These are phyloP conservation scores for Acromyrmex charruanus DNA, from an alignment of 1,140 invertebrate species.

Conservation along the genomic window DNA sequence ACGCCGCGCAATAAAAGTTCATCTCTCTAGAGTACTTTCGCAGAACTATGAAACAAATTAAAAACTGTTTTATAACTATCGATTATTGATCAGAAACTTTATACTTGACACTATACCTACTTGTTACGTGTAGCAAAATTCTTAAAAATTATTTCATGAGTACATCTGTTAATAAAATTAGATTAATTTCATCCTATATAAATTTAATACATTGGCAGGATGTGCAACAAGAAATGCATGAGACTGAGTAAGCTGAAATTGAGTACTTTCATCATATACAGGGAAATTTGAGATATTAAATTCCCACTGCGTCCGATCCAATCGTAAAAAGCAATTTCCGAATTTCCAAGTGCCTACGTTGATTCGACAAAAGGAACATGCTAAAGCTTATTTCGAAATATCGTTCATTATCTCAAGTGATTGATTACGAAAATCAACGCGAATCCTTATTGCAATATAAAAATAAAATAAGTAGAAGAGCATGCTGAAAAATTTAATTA, in stretches of 20 bases:
- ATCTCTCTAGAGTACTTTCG: constrained; percentile 44
- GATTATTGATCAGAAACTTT: constrained; percentile 36
- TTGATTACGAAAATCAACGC: not conserved
- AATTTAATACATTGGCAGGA: constrained; percentile 3
- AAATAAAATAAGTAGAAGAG: not conserved
- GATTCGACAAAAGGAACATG: constrained; percentile 29
- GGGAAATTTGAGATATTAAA: constrained; percentile 68
- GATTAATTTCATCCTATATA: not conserved
- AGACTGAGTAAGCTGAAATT: constrained; percentile 2
- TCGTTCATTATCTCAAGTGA: constrained; percentile 7
- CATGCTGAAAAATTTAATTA: not conserved
- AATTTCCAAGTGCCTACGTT: constrained; percentile 68
- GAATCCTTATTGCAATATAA: constrained; percentile 7
- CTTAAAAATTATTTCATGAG: constrained; percentile 13
- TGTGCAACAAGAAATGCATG: not conserved
- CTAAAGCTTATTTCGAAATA: not conserved
- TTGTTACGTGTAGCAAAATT: not conserved
- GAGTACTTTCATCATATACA: not conserved
- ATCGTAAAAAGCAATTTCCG: constrained; percentile 80
- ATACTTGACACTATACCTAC: not conserved
- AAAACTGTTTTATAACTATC: constrained; percentile 50
- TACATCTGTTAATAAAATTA: not conserved
- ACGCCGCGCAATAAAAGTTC: constrained; percentile 55
- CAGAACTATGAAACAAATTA: constrained; percentile 53
- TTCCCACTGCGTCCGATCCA: constrained; percentile 73